Evolutionary conservation across 2,888 invertebrate genomes (phyloP), one percentile per base, ranked within the genome.

Genomic region (Scaptomyza cyrtandrae): DNA sequence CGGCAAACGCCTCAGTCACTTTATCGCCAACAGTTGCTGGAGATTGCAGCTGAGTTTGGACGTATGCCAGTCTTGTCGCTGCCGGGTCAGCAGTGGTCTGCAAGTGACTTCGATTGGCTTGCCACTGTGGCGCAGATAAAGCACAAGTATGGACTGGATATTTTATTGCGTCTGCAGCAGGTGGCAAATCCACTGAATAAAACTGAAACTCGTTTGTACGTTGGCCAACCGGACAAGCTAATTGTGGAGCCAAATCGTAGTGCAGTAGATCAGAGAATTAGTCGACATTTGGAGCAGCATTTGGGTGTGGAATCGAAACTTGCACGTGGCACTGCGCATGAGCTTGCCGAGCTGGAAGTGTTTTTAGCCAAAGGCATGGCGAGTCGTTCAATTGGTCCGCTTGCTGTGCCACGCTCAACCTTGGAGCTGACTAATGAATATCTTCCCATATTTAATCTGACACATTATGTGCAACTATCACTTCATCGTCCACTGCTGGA

Each of bases 131-230:
- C 86, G 2, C 66, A 69, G 13, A 85, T 91, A 14, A 90, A 89
- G 45, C 73, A 71, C 6, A 77, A 71, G 33, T 91, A 80, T 37
- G 92, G 91, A 19, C 60, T 91, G 33, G 84, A 91, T 48, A 89
- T 92, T 5, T 39, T 91, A 3, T 44, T 91, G 31, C 80, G 77
- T 0, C 45, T 91, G 9, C 75, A 84, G 16, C 54, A 84, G 19
- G 52, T 64, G 5, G 64, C 62, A 0, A 89, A 90, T 59, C 71
- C 78, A 24, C 79, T 66, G 0, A 82, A 86, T 44, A 69, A 62
- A 16, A 78, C 75, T 0, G 44, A 64, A 1, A 80, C 58, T 39
- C 76, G 78, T 0, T 55, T 92, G 13, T 90, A 84, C 45, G 81
- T 91, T 29, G 90, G 91, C 0, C 91, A 92, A 35, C 89, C 92